Percentiles rank a stretch among this genome's conserved stretches.
These are phyloP conservation scores for Drosophila athabasca DNA, from an alignment of 1,140 invertebrate genomes.

Conservation along the genomic window DNA sequence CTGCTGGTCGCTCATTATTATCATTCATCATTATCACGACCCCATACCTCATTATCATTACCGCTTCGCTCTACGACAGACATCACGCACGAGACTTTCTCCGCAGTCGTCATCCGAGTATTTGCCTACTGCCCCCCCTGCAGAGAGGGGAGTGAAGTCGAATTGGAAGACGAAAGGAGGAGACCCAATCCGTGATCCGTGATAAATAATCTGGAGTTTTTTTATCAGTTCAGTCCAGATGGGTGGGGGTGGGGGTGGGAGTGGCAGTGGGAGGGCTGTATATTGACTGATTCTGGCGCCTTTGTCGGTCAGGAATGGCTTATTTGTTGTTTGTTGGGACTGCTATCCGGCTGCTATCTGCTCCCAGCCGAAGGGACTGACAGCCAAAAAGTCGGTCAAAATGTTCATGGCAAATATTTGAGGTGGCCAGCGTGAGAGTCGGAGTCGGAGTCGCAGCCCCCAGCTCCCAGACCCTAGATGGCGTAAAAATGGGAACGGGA, in stretches of 20 bases:
- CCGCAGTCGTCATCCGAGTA: slow-evolving; percentile 37
- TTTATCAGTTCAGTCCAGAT: background rate
- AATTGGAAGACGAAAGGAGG: too few relatives aligned
- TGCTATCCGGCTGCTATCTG: slow-evolving; percentile 7
- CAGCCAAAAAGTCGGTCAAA: slow-evolving; percentile 31
- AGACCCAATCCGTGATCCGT: too few relatives aligned
- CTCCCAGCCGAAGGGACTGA: too few relatives aligned
- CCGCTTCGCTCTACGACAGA: slow-evolving; percentile 21
- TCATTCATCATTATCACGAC: slow-evolving; percentile 17
- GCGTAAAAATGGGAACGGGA: too few relatives aligned
- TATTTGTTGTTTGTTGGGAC: slow-evolving; percentile 26
- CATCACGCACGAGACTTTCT: slow-evolving; percentile 57
- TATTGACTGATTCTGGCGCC: background rate
- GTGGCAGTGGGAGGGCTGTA: too few relatives aligned
- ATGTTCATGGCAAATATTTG: slow-evolving; percentile 39
- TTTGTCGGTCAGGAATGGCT: slow-evolving; percentile 3
- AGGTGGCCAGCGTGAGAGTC: slow-evolving; percentile 3
- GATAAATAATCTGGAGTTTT: background rate
- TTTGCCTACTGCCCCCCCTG: slow-evolving; percentile 4
- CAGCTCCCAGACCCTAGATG: background rate
- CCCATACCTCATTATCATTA: slow-evolving; percentile 37
- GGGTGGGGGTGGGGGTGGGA: too few relatives aligned
- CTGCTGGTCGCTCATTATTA: slow-evolving; percentile 44
- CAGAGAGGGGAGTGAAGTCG: background rate
- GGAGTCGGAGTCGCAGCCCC: background rate